Percentiles rank a stretch among this genome's conserved stretches.
These are phyloP conservation scores for Entomyzon cyanotis DNA, from an alignment of 2,113 vertebrate genomes.

Conservation along the genomic window DNA sequence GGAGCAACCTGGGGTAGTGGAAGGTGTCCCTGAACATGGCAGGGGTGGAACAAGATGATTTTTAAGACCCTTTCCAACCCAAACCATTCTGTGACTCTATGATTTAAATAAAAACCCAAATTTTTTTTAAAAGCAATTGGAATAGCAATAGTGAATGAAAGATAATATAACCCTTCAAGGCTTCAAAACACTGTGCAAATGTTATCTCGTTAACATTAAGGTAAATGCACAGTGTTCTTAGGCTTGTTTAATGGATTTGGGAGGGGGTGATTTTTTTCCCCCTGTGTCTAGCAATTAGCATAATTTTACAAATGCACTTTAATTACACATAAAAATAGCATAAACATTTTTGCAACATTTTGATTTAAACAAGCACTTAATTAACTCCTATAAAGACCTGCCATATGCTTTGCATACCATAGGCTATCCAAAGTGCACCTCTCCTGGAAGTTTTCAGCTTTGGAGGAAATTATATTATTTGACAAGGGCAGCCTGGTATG, in stretches of 20 bases:
- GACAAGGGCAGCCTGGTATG: background rate
- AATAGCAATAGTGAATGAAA: background rate
- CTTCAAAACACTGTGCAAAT: slow-evolving; percentile 5
- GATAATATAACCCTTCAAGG: background rate
- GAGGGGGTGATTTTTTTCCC: background rate
- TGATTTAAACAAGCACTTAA: slow-evolving; percentile 55
- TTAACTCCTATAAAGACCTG: slow-evolving; percentile 38
- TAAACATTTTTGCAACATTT: slow-evolving; percentile 61
- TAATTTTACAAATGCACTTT: slow-evolving; percentile 37
- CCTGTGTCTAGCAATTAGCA: slow-evolving; percentile 8
- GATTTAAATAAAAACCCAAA: background rate
- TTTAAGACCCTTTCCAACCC: background rate
- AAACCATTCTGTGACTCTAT: background rate
- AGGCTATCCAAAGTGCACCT: background rate
- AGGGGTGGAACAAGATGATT: background rate
- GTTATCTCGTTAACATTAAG: slow-evolving; percentile 4
- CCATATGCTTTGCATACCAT: slow-evolving; percentile 36
- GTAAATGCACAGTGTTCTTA: background rate
- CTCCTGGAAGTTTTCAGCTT: background rate
- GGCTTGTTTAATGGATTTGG: slow-evolving; percentile 6
- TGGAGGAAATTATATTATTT: slow-evolving; percentile 13
- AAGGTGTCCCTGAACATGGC: background rate
- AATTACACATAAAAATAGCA: slow-evolving; percentile 46
- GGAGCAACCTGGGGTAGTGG: accelerated
- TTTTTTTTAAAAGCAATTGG: background rate